phyloP scores from a whole-genome alignment of 2,113 vertebrate species.

The Telmatochromis sp. region DNA sequence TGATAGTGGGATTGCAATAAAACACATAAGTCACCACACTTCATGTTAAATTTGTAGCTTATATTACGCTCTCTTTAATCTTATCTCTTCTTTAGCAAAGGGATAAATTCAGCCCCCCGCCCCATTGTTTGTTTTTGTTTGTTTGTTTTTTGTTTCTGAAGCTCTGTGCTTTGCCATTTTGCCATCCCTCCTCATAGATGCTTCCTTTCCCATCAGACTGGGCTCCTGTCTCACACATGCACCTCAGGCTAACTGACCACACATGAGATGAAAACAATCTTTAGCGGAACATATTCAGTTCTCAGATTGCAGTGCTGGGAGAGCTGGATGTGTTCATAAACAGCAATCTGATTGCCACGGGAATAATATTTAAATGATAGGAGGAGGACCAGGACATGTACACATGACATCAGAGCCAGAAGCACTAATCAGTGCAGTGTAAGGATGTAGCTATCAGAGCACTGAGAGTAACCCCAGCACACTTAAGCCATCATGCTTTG shows the following conservation, averaged over 20 bases:
- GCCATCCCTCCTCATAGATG: not conserved
- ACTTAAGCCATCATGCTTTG: conserved; percentile 80
- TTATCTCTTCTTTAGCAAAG: not conserved
- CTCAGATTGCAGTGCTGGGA: not conserved
- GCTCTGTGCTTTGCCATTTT: not conserved
- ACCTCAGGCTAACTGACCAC: not conserved
- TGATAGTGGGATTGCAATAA: not conserved
- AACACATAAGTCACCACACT: not conserved
- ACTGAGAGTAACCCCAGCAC: conserved; percentile 36
- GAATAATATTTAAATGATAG: not conserved
- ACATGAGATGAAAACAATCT: not conserved
- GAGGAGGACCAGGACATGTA: not conserved
- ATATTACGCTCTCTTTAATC: not conserved
- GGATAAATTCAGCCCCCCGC: not conserved
- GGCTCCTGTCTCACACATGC: not conserved
- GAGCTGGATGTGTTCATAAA: not conserved
- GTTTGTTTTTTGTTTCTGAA: not conserved
- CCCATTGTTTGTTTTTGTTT: not conserved
- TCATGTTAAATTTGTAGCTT: not conserved
- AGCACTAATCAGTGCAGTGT: conserved; percentile 30
- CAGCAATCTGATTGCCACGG: not conserved
- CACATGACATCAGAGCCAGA: conserved; percentile 5
- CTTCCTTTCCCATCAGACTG: not conserved
- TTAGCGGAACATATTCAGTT: not conserved
- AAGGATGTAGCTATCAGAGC: conserved; percentile 10